Base-by-base conservation (phyloP, 1,140 invertebrate genomes). In the Drosophila nannoptera region DNA sequence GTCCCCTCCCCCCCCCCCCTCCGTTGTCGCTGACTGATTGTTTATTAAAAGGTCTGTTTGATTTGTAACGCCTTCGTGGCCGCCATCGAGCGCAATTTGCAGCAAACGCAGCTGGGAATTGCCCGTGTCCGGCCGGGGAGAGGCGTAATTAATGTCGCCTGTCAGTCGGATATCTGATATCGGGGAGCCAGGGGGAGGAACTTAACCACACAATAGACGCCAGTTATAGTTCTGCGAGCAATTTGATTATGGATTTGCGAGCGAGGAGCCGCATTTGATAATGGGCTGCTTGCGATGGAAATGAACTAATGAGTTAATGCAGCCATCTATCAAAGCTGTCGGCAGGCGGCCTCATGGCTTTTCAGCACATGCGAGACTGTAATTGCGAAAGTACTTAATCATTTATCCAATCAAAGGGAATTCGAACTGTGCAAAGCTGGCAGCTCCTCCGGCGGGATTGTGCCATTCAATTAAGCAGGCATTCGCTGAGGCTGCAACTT, bases 391-490 rank as follows among this genome's bases (percentile, higher is more conserved):
- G 59, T 53, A 62, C 52, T 80, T 76, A 76, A 77, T 81, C 70
- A 77, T 66, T 70, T 70, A 77, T 70, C 61, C 70, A 82, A 81
- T 77, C 70, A 64, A 49, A 68, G 50, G 22, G 12, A 52, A 50
- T 55, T 38, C 48, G 11, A 54, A 43, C 65, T 73, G 73, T 77
- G 48, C 33, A 14, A n/a, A 32, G 12, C n/a, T 52, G 42, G 46
- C 35, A 38, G 45, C 46, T n/a, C 38, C 22, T 7, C 11, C 8
- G 11, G 29, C 32, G 31, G 14, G 12, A 56, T 38, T 48, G 67
- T n/a, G 43, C 46, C 58, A 68, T 76, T 80, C 68, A 83, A 83
- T 83, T 83, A 76, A 70, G 60, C 61, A 66, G 67, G 63, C 68
- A 77, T 55, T 52, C 56, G 72, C 69, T 69, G 61, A 70, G 62